Conservation (phyloP, 2,888 invertebrate genomes). For the Drosophila paranaensis region DNA sequence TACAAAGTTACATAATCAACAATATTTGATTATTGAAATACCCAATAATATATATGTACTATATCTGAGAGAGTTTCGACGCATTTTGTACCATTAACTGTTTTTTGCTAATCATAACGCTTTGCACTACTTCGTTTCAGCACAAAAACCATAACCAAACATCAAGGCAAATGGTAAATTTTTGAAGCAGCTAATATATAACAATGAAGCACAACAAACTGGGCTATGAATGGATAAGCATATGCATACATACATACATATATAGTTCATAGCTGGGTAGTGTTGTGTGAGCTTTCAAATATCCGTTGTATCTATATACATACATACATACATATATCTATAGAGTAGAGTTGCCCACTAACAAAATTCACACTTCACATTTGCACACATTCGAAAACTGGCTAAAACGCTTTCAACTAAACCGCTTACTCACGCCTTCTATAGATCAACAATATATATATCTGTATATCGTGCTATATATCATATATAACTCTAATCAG, state of each 20-base stretch:
- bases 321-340: background rate
- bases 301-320: conserved; percentile 11
- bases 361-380: conserved; percentile 59
- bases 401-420: conserved; percentile 66
- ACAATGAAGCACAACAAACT: conserved; percentile 31
- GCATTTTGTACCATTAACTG: conserved; percentile 59
- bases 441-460: conserved; percentile 9
- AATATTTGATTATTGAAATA: conserved; percentile 4
- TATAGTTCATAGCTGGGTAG: conserved; percentile 17
- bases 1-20: conserved; percentile 2
- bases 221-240: conserved; percentile 29
- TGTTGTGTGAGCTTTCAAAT: conserved; percentile 17
- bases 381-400: conserved; percentile 64
- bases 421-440: conserved; percentile 55
- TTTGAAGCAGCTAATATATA: conserved; percentile 71
- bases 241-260: background rate
- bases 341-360: conserved; percentile 35
- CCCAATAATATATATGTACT: background rate
- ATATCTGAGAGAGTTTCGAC: conserved; percentile 25
- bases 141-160: conserved; percentile 94
- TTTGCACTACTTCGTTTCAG: conserved; percentile 87
- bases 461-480: background rate
- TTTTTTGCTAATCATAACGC: conserved; percentile 76
- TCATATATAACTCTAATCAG: conserved; percentile 3
- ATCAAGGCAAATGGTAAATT: conserved; percentile 93